Evolutionary conservation across 2,888 invertebrate genomes (phyloP).

Genomic region (Halocaridina rubra): DNA sequence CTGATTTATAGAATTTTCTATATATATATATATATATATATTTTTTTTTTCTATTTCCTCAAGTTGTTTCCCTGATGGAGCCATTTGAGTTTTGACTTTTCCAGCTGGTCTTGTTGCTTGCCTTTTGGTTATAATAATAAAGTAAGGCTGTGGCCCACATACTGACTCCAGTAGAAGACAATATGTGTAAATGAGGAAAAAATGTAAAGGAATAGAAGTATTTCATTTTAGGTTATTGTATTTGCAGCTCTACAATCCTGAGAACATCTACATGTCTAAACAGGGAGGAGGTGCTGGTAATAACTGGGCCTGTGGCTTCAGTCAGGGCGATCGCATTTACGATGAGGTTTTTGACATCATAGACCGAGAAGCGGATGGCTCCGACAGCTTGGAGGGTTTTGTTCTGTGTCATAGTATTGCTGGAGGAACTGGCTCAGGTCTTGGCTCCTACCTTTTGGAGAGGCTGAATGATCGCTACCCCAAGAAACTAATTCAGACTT

Average conservation of each 20-base stretch:
- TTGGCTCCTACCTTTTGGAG: slow-evolving; percentile 95
- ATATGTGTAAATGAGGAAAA: no score
- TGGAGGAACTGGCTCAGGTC: slow-evolving; percentile 98
- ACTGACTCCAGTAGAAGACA: no score
- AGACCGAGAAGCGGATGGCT: slow-evolving; percentile 97
- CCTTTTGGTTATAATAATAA: no score
- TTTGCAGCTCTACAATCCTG: slow-evolving; percentile 87
- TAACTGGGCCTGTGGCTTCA: slow-evolving; percentile 98
- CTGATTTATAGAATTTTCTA: no score
- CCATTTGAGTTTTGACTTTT: no score
- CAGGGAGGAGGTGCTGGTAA: slow-evolving; percentile 99
- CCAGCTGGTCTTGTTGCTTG: no score
- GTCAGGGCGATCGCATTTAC: slow-evolving; percentile 89
- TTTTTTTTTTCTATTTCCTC: no score
- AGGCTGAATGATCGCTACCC: slow-evolving; percentile 92
- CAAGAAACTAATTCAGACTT: slow-evolving; percentile 97
- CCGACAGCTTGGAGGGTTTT: slow-evolving; percentile 98
- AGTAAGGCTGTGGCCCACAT: no score
- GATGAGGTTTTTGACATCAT: slow-evolving; percentile 99
- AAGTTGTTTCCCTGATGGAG: no score
- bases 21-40: no score
- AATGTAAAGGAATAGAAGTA: no score
- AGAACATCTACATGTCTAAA: slow-evolving; percentile 95
- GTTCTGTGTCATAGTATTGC: slow-evolving; percentile 98
- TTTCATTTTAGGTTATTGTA: background rate